Evolutionary conservation across 2,113 vertebrate species (phyloP), one percentile per base, ranked within the genome.

Genomic region (Corydoras sp.): DNA sequence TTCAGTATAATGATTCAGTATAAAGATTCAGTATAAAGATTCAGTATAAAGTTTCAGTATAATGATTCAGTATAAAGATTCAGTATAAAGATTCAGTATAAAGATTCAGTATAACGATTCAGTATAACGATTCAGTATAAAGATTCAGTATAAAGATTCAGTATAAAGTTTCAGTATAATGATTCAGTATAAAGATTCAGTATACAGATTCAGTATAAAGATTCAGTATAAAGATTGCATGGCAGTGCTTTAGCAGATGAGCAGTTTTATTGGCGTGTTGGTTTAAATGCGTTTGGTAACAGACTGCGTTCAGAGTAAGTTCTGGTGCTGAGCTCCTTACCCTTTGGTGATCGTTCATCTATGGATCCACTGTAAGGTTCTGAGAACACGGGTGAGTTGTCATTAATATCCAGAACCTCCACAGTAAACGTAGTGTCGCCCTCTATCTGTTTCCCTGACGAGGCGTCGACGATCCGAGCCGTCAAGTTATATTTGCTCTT

Each of bases 331-430:
- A 8, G 11, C 1, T 30, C 7, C 2, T 0, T 86, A 98, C 97
- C 95, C 53, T 78, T 72, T 0, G 18, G 4, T 0, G 95, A 93
- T 85, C 94, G 92, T 80, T 99, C 97, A 1, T 76, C 81, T 10
- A 99, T 88, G 1, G 92, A 94, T 0, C 89, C 93, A 0, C 91
- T 94, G 78, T 86, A 92, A 4, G 65, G 77, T 54, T 77, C 80
- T 0, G 85, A 80, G 77, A 99, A 99, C 54, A 91, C 83, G 0
- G 97, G 97, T 2, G 7, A 84, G 5, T 99, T 93, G 86, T 99
- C 97, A 1, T 99, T 98, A 62, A 98, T 83, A 1, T 99, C 97
- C 0, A 85, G 85, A 12, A 99, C 91, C 31, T 91, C 90, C 71
- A 99, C 88, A 0, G 81, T 81, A 81, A 99, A 99, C 0, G 76